Evolutionary conservation across 2,888 invertebrate species (phyloP), one percentile per base, ranked within the genome.

Genomic region (Calameuta filiformis): DNA sequence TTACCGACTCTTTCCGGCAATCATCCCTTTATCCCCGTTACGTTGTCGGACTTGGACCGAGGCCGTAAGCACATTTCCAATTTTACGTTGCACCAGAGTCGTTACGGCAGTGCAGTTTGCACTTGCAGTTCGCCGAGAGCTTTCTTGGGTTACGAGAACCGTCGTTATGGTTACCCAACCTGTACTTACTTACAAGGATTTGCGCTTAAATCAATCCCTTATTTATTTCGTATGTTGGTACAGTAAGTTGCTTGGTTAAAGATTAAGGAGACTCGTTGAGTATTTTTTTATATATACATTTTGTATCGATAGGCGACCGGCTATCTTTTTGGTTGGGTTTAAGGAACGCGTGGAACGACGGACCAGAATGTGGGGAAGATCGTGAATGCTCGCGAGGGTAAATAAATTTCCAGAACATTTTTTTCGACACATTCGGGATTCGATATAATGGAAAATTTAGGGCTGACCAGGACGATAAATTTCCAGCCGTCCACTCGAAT

Each of bases 401-500:
- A 84, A 87, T 84, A 84, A 87, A 89, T 89, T 87, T 83, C 77
- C 73, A 80, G 80, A 85, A 86, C 85, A 84, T 85, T 86, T 88
- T 88, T 84, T 80, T 84, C 84, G 83, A 83, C 85, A 81, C 82
- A 80, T 83, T 79, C 84, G 82, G 87, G 87, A 88, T 88, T 86
- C 87, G 85, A 86, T 87, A 87, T 90, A 88, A 90, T 90, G 90
- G 90, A 90, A 91, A 91, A 91, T 91, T 91, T 90, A 91, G 89
- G 90, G 88, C 85, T 84, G 82, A 85, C 83, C 82, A 81, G 87
- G 82, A 87, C 91, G 89, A 90, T 91, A 91, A 91, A 91, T 91
- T 91, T 89, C 87, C 89, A 88, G 89, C 91, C 89, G 91, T 91
- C 91, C 89, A 89, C 90, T 91, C 88, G 90, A 91, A 90, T 91